Percentiles rank a stretch among this genome's conserved stretches.
Conservation (phyloP, 2,113 vertebrate species). For the Trochalopteron elliotii region DNA sequence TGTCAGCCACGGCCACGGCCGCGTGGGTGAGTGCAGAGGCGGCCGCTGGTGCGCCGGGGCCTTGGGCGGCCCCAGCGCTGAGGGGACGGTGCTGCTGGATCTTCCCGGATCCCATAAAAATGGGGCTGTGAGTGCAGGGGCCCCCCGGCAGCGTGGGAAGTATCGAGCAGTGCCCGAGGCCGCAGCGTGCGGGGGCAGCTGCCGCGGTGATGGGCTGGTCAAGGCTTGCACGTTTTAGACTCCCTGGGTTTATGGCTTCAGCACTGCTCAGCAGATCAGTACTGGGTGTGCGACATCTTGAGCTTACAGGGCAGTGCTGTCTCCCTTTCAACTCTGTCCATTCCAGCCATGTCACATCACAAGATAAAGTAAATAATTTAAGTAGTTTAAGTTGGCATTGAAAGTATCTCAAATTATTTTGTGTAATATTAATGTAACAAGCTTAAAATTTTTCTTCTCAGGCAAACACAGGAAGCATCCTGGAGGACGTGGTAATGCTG, state of each 20-base stretch:
- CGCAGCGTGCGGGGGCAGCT: fast-evolving
- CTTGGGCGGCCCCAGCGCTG: fast-evolving
- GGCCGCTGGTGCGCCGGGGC: neutral
- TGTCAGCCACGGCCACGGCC: slow-evolving; percentile 90
- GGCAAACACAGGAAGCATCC: slow-evolving; percentile 94
- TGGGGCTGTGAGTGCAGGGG: fast-evolving
- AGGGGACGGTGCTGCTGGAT: fast-evolving
- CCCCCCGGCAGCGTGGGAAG: fast-evolving
- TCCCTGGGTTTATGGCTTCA: fast-evolving
- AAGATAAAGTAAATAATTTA: neutral
- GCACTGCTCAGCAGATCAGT: fast-evolving
- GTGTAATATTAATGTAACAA: neutral
- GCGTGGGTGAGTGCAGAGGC: slow-evolving; percentile 77
- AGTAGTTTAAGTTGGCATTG: fast-evolving
- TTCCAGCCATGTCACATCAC: fast-evolving
- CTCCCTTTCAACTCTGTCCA: fast-evolving
- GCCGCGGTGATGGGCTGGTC: fast-evolving
- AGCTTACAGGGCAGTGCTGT: fast-evolving
- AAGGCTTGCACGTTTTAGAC: fast-evolving
- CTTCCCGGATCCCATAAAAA: fast-evolving
- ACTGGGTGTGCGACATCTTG: fast-evolving
- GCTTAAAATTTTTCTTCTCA: neutral
- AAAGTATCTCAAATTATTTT: fast-evolving
- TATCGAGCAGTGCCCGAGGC: fast-evolving
- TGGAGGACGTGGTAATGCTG: slow-evolving; percentile 91